Conservation (phyloP, 2,797 vertebrate genomes). For the Sebastolobus altivelis region DNA sequence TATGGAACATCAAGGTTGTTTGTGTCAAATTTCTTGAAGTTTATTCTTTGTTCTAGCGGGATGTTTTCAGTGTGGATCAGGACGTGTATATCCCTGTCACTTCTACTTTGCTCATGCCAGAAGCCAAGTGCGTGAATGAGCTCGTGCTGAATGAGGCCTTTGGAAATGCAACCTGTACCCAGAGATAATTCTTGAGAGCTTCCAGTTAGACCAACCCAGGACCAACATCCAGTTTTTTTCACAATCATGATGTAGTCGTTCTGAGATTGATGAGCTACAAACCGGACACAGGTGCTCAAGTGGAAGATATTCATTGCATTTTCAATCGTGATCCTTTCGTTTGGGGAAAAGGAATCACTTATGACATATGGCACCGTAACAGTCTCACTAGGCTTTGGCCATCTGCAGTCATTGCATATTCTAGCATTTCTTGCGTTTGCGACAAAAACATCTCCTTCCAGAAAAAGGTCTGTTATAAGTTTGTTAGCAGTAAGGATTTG, state of each 20-base stretch:
- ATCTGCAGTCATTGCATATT: background rate
- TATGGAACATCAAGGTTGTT: slow-evolving; percentile 18
- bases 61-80: slow-evolving; percentile 12
- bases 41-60: accelerated
- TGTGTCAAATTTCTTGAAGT: background rate
- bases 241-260: background rate
- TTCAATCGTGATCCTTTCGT: accelerated
- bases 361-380: slow-evolving; percentile 12
- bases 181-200: background rate
- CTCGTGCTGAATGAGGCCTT: slow-evolving; percentile 32
- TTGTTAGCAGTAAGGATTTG: slow-evolving; percentile 9
- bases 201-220: background rate
- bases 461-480: accelerated
- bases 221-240: background rate
- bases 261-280: background rate
- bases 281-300: slow-evolving; percentile 19
- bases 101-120: slow-evolving; percentile 33
- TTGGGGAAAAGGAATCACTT: background rate
- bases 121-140: slow-evolving; percentile 27
- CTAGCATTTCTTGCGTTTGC: background rate
- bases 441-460: background rate
- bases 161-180: accelerated
- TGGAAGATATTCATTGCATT: background rate
- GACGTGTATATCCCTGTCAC: slow-evolving; percentile 24
- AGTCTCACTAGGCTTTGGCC: background rate